phyloP scores from a whole-genome alignment of 2,888 invertebrate genomes.

The Dione juno region DNA sequence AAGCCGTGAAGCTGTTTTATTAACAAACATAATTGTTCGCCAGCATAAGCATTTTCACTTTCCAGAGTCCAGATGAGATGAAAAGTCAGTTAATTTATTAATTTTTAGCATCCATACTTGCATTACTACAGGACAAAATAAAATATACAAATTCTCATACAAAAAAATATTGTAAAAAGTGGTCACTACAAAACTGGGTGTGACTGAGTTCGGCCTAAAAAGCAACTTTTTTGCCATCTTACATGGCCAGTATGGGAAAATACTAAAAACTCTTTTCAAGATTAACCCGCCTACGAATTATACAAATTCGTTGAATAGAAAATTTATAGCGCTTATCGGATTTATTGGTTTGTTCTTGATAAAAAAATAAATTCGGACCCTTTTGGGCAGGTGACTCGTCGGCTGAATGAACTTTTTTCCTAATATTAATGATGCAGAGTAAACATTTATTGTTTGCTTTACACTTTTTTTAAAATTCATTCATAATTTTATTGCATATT shows the following conservation, averaged over 20 bases:
- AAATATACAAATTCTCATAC: not conserved
- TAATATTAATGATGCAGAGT: conserved; percentile 70
- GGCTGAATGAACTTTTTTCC: conserved; percentile 52
- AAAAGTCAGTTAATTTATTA: not conserved
- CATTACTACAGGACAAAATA: not conserved
- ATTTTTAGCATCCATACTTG: not conserved
- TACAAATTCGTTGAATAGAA: conserved; percentile 76
- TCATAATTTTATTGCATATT: conserved; percentile 36
- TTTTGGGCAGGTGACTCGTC: conserved; percentile 50
- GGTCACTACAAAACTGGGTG: conserved; percentile 42
- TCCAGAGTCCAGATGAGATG: not conserved
- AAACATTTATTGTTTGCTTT: conserved; percentile 72
- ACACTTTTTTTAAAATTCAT: conserved; percentile 47
- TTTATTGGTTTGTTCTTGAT: conserved; percentile 54
- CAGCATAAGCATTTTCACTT: not conserved
- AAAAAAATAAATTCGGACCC: conserved; percentile 51
- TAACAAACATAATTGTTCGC: too few species aligned
- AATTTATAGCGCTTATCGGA: conserved; percentile 71
- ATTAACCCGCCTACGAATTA: conserved; percentile 72
- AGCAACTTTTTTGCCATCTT: conserved; percentile 46
- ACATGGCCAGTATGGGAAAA: conserved; percentile 41
- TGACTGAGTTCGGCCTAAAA: conserved; percentile 46
- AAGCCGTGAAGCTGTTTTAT: too few species aligned
- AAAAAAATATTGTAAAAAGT: conserved; percentile 46
- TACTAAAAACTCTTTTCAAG: conserved; percentile 32